Evolutionary conservation across 2,797 vertebrate species (phyloP).

Genomic region (Petrocephalus schoutedeni): DNA sequence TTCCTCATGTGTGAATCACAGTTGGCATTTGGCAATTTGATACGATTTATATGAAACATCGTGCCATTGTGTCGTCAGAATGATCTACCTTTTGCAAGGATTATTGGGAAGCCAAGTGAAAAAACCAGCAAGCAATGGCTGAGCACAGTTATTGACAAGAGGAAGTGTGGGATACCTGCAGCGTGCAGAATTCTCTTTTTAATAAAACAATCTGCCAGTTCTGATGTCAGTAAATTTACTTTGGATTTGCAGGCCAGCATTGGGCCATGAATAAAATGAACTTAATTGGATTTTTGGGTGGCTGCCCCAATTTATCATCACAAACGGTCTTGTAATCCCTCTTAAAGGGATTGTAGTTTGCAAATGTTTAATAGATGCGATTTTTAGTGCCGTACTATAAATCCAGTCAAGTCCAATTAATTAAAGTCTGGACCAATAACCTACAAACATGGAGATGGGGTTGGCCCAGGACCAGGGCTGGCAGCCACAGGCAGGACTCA

Average conservation of each 20-base stretch:
- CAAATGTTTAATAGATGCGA: constrained; percentile 17
- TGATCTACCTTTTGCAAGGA: not conserved
- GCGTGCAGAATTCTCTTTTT: not conserved
- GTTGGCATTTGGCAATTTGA: not conserved
- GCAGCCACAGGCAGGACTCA: not conserved
- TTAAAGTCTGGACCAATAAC: constrained; percentile 5
- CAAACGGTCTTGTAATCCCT: not conserved
- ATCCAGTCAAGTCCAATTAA: constrained; percentile 12
- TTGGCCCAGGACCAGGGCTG: not conserved
- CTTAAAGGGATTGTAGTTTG: not conserved
- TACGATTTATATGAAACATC: not conserved
- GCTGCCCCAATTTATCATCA: not conserved
- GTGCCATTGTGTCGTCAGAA: not conserved
- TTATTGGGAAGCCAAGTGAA: not conserved
- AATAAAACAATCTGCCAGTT: constrained; percentile 1
- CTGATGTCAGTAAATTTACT: constrained; percentile 1
- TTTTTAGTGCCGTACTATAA: not conserved
- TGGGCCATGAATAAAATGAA: not conserved
- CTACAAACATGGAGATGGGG: not conserved
- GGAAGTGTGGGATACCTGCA: not conserved
- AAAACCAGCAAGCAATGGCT: not conserved
- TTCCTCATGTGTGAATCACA: not conserved
- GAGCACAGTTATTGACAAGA: not conserved
- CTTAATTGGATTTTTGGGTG: not conserved
- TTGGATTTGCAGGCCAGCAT: not conserved